Evolutionary conservation across 2,888 invertebrate species (phyloP).

Genomic region (Macrosiphum euphorbiae): DNA sequence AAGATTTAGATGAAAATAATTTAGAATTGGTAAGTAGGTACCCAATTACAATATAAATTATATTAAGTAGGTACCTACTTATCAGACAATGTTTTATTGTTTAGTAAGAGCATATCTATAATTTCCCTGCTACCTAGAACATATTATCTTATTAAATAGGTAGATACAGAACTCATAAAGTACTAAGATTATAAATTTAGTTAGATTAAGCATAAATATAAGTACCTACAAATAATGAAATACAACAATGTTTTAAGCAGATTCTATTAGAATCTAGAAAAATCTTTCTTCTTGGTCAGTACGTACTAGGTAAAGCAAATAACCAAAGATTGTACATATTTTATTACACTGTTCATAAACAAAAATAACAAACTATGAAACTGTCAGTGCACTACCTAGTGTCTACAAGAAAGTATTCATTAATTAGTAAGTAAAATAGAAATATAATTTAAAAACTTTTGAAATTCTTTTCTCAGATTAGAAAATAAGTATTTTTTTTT

Average conservation of each 20-base stretch:
- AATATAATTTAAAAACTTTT: background rate
- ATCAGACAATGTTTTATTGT: no score
- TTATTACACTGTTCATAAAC: background rate
- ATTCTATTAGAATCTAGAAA: no score
- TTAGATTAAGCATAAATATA: background rate
- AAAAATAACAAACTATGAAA: background rate
- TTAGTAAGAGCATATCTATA: background rate
- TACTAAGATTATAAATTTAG: background rate
- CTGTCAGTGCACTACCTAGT: background rate
- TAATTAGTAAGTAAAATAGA: background rate
- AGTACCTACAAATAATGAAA: background rate
- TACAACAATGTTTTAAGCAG: background rate
- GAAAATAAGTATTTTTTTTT: background rate
- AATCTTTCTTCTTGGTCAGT: no score
- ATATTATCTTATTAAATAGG: background rate
- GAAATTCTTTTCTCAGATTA: background rate
- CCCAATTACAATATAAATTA: no score
- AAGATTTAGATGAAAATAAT: no score
- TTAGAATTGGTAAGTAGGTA: no score
- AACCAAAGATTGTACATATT: no score
- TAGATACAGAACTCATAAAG: background rate
- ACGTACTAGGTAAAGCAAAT: no score
- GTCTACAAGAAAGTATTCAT: background rate
- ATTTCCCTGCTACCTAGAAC: background rate
- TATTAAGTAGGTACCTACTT: no score